Conservation (phyloP, 2,113 vertebrate species). For the Antechinus stuartii region DNA sequence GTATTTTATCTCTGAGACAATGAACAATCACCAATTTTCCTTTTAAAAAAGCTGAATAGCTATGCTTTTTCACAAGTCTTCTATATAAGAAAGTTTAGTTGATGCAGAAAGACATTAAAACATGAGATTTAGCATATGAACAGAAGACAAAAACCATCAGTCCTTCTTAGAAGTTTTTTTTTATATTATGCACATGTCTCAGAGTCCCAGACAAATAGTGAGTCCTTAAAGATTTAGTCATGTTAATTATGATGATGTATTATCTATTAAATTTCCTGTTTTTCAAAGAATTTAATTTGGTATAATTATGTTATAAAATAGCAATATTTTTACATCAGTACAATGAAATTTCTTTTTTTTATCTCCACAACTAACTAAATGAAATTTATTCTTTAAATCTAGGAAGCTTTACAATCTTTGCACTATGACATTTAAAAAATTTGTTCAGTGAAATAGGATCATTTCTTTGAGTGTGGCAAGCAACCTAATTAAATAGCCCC, state of each 20-base stretch:
- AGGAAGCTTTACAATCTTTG: neutral
- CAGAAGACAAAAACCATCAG: neutral
- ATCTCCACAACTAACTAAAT: neutral
- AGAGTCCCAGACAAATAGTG: neutral
- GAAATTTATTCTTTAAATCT: neutral
- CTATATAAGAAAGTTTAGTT: neutral
- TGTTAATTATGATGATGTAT: neutral
- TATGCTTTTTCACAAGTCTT: neutral
- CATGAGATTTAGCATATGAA: neutral
- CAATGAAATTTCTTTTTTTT: neutral
- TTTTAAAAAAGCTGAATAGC: neutral
- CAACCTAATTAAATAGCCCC: neutral
- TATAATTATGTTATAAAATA: neutral
- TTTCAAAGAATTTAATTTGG: neutral
- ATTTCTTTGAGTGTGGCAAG: slow-evolving; percentile 5
- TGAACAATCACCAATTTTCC: neutral
- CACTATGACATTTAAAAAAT: neutral
- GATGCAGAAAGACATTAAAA: neutral
- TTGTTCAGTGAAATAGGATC: neutral
- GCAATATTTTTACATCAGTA: neutral
- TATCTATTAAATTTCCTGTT: neutral
- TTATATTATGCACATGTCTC: neutral
- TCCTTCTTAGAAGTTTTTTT: neutral
- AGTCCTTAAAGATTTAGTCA: neutral
- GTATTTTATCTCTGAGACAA: neutral